Evolutionary conservation across 2,888 invertebrate species (phyloP), one percentile per base, ranked within the genome.

Genomic region (Drosophila leonis): DNA sequence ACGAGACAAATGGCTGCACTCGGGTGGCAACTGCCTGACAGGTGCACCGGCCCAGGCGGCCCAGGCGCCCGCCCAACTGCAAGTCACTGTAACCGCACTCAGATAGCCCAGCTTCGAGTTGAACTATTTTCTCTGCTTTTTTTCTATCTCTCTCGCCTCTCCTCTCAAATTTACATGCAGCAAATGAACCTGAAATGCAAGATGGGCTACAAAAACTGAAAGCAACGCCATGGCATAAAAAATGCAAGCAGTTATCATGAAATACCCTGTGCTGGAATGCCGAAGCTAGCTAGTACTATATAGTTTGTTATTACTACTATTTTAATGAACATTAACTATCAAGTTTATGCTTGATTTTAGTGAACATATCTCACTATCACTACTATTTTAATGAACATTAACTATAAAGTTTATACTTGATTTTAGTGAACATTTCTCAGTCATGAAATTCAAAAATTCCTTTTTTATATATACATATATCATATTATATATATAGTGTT

Each of bases 101-200:
- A 83, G 73, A 86, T 75, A 78, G 70, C 68, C 20, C n/a, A 41
- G 31, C 10, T 1, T 10, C n/a, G 27, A n/a, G 24, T 6, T 20
- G 9, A 51, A 24, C 51, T 35, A 24, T 35, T 39, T 35, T 29
- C 13, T 24, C 24, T 42, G 35, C 4, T 31, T 9, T 8, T 13
- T 10, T 9, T 9, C 24, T 2, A 7, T 12, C 52, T 3, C 0
- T 2, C 13, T 13, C 7, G 9, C 4, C 15, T 7, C 13, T 0
- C 44, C 7, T 24, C 54, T 65, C 56, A 65, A 83, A 84, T 84
- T 88, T 84, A 83, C 88, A 84, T 84, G 88, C 73, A 77, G 83
- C 79, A 84, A 84, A 85, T 84, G 83, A 85, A 84, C 72, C 83
- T 71, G 79, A 83, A 84, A 83, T 77, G 74, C 62, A 72, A 80